phyloP scores from a whole-genome alignment of 2,113 vertebrate species.

The Pteruthius melanotis region DNA sequence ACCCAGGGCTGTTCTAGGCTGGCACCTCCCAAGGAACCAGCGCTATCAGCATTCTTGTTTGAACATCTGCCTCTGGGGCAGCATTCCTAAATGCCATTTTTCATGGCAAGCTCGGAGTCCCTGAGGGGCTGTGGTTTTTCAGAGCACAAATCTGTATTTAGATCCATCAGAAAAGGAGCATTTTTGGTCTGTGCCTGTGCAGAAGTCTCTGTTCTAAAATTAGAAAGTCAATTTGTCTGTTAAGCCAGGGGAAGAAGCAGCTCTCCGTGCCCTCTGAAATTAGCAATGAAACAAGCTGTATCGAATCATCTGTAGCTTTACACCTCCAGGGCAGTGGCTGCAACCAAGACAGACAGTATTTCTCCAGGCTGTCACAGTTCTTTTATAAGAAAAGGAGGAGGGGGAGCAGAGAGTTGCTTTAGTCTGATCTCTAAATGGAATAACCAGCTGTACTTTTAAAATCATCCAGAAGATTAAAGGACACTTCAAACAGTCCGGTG shows the following conservation, averaged over 20 bases:
- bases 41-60: not conserved
- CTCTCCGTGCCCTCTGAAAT: conserved; percentile 38
- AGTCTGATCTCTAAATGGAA: conserved; percentile 4
- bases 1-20: not conserved
- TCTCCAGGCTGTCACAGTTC: not conserved
- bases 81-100: not conserved
- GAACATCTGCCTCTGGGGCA: not conserved
- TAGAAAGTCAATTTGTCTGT: conserved; percentile 64
- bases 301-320: conserved; percentile 1
- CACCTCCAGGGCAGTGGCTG: not conserved
- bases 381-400: not conserved
- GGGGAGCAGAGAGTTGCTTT: not conserved
- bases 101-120: not conserved
- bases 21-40: not conserved
- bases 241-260: conserved; percentile 26
- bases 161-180: not conserved
- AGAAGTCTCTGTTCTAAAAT: conserved; percentile 44
- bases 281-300: conserved; percentile 4
- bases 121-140: not conserved
- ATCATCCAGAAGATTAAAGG: conserved; percentile 4
- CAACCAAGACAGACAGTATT: not conserved
- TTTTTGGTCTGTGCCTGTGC: not conserved
- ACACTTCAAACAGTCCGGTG: not conserved
- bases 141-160: not conserved
- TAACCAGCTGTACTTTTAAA: not conserved